These are phyloP conservation scores for Galemys pyrenaicus DNA, from an alignment of 2,113 vertebrate species.

Conservation along the genomic window DNA sequence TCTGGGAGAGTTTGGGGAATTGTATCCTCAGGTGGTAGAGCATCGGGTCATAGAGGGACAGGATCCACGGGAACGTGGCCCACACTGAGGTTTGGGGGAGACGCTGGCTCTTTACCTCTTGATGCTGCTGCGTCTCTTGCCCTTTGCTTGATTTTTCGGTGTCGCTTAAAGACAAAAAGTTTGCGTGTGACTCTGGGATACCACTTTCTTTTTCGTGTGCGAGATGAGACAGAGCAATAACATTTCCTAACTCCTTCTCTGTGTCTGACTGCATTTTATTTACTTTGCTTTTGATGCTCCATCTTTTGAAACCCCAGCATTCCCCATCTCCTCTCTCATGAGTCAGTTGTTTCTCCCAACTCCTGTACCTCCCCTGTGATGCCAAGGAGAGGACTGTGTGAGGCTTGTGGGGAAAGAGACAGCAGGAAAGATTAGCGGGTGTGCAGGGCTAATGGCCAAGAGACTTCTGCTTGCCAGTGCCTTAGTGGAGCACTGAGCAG, in stretches of 20 bases:
- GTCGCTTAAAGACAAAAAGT: slow-evolving; percentile 68
- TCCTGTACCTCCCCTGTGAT: neutral
- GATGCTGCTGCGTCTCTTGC: slow-evolving; percentile 14
- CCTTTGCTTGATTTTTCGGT: slow-evolving; percentile 42
- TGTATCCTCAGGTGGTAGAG: neutral
- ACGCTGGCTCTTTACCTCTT: slow-evolving; percentile 57
- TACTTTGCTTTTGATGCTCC: neutral
- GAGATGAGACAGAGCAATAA: neutral
- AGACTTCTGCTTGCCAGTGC: neutral
- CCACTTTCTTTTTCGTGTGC: neutral
- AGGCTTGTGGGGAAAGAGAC: neutral
- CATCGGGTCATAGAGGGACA: neutral
- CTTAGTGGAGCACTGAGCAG: neutral
- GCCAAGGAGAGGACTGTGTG: neutral
- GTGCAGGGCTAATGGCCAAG: neutral
- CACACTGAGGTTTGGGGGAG: neutral
- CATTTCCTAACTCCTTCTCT: neutral
- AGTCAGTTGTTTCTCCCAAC: neutral
- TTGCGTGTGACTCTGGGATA: neutral
- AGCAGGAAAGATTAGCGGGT: neutral
- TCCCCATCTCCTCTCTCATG: neutral
- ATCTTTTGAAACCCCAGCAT: neutral
- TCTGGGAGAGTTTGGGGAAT: neutral
- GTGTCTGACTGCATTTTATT: neutral
- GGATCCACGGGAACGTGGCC: neutral